phyloP scores from a whole-genome alignment of 2,113 vertebrate species.

The Ptychochromis oligacanthus region DNA sequence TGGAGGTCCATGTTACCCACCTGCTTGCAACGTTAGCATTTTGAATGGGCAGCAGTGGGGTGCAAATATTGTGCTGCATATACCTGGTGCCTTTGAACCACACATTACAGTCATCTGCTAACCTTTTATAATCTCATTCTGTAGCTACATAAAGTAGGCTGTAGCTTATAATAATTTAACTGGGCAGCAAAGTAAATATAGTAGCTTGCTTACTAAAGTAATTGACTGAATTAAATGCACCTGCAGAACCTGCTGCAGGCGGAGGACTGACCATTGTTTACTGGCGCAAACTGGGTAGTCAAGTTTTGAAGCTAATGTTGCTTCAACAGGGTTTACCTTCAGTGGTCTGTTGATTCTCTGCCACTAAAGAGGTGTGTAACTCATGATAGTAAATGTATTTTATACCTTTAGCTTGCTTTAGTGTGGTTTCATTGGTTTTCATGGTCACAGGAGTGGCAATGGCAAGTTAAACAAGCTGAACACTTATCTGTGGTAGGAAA shows the following conservation, averaged over 20 bases:
- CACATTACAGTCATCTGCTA: background rate
- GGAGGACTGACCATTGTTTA: no score
- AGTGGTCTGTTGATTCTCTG: background rate
- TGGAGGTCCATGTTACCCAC: background rate
- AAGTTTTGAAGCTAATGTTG: background rate
- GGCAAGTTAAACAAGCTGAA: no score
- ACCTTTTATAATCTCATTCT: background rate
- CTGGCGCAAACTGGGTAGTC: no score
- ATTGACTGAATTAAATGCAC: no score
- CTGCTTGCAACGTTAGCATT: background rate
- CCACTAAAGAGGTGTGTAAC: background rate
- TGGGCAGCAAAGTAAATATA: background rate
- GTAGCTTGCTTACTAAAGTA: background rate
- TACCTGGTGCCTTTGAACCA: background rate
- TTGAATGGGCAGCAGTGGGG: background rate
- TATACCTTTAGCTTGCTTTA: background rate
- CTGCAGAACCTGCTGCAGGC: no score
- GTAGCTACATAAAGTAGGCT: background rate
- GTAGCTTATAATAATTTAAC: background rate
- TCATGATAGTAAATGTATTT: background rate
- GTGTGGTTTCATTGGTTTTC: background rate
- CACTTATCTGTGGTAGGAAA: accelerated
- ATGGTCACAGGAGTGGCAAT: no score
- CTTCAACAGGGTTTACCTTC: accelerated
- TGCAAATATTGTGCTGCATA: background rate